Conservation (phyloP, 2,888 invertebrate species). For the Catocala nupta region DNA sequence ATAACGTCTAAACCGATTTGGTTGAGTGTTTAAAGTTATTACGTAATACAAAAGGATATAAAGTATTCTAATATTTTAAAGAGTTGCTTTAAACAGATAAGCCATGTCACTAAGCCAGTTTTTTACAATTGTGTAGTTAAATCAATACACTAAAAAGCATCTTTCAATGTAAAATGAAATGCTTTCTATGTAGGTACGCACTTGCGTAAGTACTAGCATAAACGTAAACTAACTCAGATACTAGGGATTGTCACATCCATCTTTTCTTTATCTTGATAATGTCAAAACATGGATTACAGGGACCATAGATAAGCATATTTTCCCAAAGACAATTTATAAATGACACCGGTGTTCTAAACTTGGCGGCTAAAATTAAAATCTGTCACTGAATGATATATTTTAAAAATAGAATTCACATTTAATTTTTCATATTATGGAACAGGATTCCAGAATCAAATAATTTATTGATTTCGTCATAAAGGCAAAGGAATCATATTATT, state of each 20-base stretch:
- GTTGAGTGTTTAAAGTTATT: no score
- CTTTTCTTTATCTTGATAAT: slow-evolving; percentile 57
- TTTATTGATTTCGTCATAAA: no score
- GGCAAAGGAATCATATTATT: no score
- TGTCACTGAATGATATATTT: slow-evolving; percentile 42
- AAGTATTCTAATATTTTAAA: no score
- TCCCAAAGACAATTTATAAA: slow-evolving; percentile 29
- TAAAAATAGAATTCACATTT: slow-evolving; percentile 21
- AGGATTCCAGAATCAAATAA: no score
- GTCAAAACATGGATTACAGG: slow-evolving; percentile 55
- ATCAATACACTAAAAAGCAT: background rate
- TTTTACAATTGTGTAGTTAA: background rate
- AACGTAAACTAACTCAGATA: slow-evolving; percentile 40
- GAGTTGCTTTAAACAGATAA: no score
- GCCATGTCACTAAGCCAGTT: background rate
- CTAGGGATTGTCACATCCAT: slow-evolving; percentile 59
- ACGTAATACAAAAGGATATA: no score
- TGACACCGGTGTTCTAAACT: slow-evolving; percentile 25
- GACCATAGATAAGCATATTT: slow-evolving; percentile 44
- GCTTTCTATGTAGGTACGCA: background rate
- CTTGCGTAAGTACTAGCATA: slow-evolving; percentile 44
- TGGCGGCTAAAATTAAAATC: slow-evolving; percentile 42
- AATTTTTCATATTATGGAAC: background rate
- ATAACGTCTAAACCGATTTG: no score
- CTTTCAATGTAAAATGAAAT: background rate